Base-by-base conservation (phyloP, 2,113 vertebrate species). In the Crotalus helleri region DNA sequence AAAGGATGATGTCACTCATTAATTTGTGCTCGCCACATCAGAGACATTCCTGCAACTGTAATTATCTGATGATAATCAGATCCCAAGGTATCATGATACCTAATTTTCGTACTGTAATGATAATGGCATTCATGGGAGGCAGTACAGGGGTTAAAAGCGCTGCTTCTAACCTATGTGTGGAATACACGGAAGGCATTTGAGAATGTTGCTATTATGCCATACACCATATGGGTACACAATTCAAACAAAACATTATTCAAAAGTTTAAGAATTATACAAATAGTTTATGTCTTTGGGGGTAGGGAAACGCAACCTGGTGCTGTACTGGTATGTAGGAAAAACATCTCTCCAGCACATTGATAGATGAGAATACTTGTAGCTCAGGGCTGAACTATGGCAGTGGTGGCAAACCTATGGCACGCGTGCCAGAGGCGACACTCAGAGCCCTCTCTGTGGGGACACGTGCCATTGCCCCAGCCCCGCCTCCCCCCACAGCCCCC, bases 91-190 rank as follows among this genome's bases (percentile, higher is more conserved):
- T 46, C 91, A 91, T 0, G 53, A 90, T 3, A 85, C 69, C 88
- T 94, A 93, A 21, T 23, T 0, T 87, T 91, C 69, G 19, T 94
- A 92, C 15, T 94, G 91, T 24, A n/a, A 92, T 49, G 9, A 91
- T 3, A 91, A 92, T 33, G 0, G 54, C 7, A 74, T 88, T 91
- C 0, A 87, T 61, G 74, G 44, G 74, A 92, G 87, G 49, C 92
- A 93, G 33, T 39, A 39, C 3, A 94, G 69, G 58, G 39, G 13
- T 94, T 93, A 93, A 96, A 97, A 92, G 87, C 94, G 26, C 93
- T 89, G 92, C 69, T 90, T 96, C 94, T 91, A 96, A 94, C 85
- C 91, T 61, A n/a, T 7, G 85, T 85, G 92, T 91, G 54, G 26
- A 94, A 44, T 8, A 61, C 7, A 88, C 24, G 57, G 55, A 90